These are phyloP conservation scores for Butorides virescens DNA, from an alignment of 2,113 vertebrate genomes.

Conservation along the genomic window DNA sequence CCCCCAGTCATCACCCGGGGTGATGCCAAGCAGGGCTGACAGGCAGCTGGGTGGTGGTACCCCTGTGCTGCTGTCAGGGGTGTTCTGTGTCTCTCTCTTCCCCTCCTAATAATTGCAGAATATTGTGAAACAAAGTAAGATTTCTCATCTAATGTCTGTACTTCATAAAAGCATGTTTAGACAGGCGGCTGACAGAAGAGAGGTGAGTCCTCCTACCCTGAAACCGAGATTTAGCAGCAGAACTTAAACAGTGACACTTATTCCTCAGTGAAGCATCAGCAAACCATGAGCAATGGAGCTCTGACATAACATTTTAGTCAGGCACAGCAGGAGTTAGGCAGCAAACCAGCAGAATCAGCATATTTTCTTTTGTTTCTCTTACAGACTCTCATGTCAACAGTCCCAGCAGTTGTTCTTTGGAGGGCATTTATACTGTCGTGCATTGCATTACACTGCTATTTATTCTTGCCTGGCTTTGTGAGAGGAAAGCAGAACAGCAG, in stretches of 20 bases:
- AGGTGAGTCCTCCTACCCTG: neutral
- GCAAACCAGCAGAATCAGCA: constrained; percentile 51
- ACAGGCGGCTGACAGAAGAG: neutral
- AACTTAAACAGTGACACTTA: neutral
- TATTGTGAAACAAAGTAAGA: neutral
- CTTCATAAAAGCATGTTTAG: neutral
- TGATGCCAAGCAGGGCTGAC: neutral
- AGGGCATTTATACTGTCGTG: constrained; percentile 38
- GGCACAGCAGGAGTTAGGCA: neutral
- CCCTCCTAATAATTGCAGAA: neutral
- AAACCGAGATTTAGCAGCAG: neutral
- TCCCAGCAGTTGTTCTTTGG: constrained; percentile 57
- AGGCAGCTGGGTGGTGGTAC: neutral
- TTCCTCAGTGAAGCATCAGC: neutral
- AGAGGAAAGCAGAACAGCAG: constrained; percentile 26
- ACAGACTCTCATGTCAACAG: constrained; percentile 38
- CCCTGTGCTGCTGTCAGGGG: neutral
- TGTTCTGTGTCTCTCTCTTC: neutral
- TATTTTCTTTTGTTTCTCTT: constrained; percentile 51
- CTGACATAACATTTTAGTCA: constrained; percentile 50
- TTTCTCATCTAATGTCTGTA: neutral
- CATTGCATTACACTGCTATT: constrained; percentile 29
- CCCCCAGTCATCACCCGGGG: too few relatives aligned
- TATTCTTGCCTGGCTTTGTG: constrained; percentile 29
- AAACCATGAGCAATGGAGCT: neutral